Evolutionary conservation across 2,113 vertebrate species (phyloP), one percentile per base, ranked within the genome.

Genomic region (Pseudopipra pipra): DNA sequence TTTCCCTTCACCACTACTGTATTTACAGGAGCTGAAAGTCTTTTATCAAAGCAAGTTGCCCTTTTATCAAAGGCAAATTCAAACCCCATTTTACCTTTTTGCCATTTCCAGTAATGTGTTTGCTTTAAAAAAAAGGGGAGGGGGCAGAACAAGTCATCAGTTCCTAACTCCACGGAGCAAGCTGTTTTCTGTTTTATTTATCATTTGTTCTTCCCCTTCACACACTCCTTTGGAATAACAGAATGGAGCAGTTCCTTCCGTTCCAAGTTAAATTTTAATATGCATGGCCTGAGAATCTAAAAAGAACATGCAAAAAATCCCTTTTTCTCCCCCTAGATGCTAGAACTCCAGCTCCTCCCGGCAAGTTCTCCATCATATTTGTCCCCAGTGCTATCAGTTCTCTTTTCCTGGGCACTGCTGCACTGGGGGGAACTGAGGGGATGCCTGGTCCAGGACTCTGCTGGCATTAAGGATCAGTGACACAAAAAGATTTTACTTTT

Each of bases 401-500:
- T 76, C 33, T 66, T 79, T 33, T 54, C 71, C 46, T 7, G 59
- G 70, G 46, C 63, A 73, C 76, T 63, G 47, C 8, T 43, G 31
- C 20, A 55, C 65, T 17, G 8, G 30, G 46, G 27, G n/a, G 43
- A 39, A 23, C 41, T 15, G 5, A 61, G 66, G 44, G 75, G 75
- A 55, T 46, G 55, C 71, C 56, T 73, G 35, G 66, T 17, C 92
- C 78, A 61, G 77, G 67, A 89, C 92, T 86, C 71, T 56, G 92
- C 95, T 96, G 87, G 62, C 91, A 79, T 92, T 70, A 80, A 59
- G 92, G 86, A 95, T 84, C 89, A 94, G 28, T 25, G 54, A 71
- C 25, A 94, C 90, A 84, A 96, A 96, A 93, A 96, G 88, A 90
- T 90, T 94, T 83, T 89, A 97, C 93, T 97, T 97, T 91, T 84